Base-by-base conservation (phyloP, 2,888 invertebrate species). In the Erebia aethiops region DNA sequence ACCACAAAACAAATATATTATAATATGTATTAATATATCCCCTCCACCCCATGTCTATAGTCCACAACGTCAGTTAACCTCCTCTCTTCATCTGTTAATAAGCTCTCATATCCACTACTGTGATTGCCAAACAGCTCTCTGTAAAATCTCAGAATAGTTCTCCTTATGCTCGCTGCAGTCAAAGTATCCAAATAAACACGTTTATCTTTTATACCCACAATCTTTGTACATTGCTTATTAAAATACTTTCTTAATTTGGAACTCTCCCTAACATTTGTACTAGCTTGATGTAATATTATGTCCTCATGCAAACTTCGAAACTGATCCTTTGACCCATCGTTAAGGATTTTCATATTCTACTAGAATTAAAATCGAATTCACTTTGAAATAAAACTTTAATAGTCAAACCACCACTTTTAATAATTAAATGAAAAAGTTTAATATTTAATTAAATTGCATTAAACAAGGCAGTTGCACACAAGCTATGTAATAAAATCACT, bases 61-160 rank as follows among this genome's bases (percentile, higher is more conserved):
- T 88, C 86, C 76, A 81, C 73, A 74, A 72, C 16, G 74, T 67
- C 75, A 70, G 82, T 79, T 76, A 93, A 96, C 95, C 96, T 96
- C 89, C 94, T 94, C 82, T 97, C 96, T 80, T 96, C 96, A 43
- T 96, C 96, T 2, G 95, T 94, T 57, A 95, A 87, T 84, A 96
- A 94, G 78, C 94, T 92, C 76, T 93, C 92, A 83, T 96, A 97
- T 52, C 95, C 95, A 80, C 89, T 91, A 72, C 86, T 85, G 76
- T 93, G 94, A 9, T 94, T 84, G 67, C 83, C 88, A 69, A 93
- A 89, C 26, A 91, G 70, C 58, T 81, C 81, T 67, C 78, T 85
- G 77, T 80, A 94, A 62, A 94, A 84, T 79, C 90, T 93, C 75
- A 85, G 85, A 18, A 94, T 73, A 74, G 84, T 87, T 73, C 91